A percentile compares a stretch with the other conserved stretches of the same genome.
Conservation (phyloP, 2,888 invertebrate species). For the Ceramica pisi region DNA sequence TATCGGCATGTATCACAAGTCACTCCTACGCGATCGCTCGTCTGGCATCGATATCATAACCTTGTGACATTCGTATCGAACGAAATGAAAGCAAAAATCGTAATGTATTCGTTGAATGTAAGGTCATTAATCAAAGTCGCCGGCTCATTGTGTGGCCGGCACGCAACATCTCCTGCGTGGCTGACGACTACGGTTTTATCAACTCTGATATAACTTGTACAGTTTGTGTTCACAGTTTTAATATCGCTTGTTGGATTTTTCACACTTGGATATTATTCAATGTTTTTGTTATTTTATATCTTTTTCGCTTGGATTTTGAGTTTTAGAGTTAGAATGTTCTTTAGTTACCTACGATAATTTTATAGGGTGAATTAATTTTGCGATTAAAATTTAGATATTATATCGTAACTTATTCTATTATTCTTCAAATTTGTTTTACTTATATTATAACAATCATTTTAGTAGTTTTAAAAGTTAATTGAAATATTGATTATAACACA, state of each 20-base stretch:
- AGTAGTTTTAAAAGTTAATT: background rate
- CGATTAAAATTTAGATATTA: too few species aligned
- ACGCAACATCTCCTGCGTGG: slow-evolving; percentile 83
- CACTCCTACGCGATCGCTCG: slow-evolving; percentile 72
- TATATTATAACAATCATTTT: background rate
- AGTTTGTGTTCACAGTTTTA: slow-evolving; percentile 68
- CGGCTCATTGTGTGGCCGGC: slow-evolving; percentile 90
- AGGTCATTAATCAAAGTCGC: slow-evolving; percentile 89
- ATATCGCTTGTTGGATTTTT: slow-evolving; percentile 42
- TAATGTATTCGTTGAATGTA: slow-evolving; percentile 90
- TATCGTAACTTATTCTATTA: background rate
- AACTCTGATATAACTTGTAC: slow-evolving; percentile 77
- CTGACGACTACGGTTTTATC: slow-evolving; percentile 82
- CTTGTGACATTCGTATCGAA: slow-evolving; percentile 90
- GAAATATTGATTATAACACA: background rate
- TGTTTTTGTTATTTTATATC: background rate
- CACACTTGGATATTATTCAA: slow-evolving; percentile 46
- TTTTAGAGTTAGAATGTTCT: background rate
- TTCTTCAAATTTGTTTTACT: background rate
- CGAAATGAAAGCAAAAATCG: slow-evolving; percentile 90
- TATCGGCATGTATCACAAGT: slow-evolving; percentile 55
- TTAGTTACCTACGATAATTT: background rate
- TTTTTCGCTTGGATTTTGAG: background rate
- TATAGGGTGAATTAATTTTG: background rate
- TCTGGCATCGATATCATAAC: slow-evolving; percentile 88